A percentile compares a stretch with the other conserved stretches of the same genome.
phyloP scores from a whole-genome alignment of 2,797 vertebrate genomes.

The Urosaurus nigricauda region DNA sequence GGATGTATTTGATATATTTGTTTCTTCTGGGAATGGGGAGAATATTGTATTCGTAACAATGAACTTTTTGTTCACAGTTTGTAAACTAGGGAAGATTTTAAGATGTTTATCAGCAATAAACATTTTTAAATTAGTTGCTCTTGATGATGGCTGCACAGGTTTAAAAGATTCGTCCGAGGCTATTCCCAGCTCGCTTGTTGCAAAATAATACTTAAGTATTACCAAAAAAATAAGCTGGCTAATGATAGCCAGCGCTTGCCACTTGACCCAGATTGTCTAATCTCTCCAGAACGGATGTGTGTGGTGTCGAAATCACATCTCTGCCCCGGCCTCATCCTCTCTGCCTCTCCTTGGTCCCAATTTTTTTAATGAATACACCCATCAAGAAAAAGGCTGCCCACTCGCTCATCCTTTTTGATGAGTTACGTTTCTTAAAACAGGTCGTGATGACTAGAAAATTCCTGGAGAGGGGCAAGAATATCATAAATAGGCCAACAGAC shows the following conservation, averaged over 20 bases:
- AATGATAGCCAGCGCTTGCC: not conserved
- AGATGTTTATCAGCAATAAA: slow-evolving; percentile 49
- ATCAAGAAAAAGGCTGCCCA: not conserved
- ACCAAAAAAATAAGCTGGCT: no score
- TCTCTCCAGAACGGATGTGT: no score
- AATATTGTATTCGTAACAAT: not conserved
- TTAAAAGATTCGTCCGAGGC: not conserved
- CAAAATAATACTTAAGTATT: not conserved
- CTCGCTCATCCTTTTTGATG: no score
- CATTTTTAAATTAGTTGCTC: slow-evolving; percentile 34
- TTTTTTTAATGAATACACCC: no score
- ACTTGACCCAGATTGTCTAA: not conserved
- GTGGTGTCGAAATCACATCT: accelerated
- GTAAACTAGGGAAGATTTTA: slow-evolving; percentile 39
- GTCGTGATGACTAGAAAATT: no score
- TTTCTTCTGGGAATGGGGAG: not conserved
- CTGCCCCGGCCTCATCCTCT: no score
- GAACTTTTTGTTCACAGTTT: slow-evolving; percentile 7
- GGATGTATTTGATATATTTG: slow-evolving; percentile 6
- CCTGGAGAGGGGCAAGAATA: not conserved
- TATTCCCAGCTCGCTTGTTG: no score
- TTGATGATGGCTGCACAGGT: not conserved
- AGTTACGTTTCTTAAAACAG: not conserved
- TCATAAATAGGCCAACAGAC: not conserved
- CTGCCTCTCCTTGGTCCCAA: not conserved